Conservation (phyloP, 2,888 invertebrate species). For the Onthophagus sagittarius region DNA sequence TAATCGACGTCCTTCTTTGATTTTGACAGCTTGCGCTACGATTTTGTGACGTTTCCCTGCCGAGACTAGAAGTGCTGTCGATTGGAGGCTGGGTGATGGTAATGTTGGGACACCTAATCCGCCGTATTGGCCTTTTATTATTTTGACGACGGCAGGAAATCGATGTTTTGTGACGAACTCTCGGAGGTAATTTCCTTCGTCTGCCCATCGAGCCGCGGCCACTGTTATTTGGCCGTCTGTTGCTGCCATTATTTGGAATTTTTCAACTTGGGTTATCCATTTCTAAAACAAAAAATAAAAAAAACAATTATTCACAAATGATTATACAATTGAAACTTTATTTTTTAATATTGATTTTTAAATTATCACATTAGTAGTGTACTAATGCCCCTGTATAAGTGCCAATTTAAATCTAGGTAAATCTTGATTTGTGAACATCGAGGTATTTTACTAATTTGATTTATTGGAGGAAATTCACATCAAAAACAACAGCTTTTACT, state of each 20-base stretch:
- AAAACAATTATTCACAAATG: no score
- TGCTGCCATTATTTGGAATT: conserved; percentile 67
- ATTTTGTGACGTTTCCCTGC: conserved; percentile 83
- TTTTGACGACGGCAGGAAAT: conserved; percentile 82
- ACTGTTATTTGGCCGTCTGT: conserved; percentile 88
- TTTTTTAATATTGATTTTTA: no score
- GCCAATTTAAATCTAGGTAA: no score
- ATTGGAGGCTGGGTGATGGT: conserved; percentile 81
- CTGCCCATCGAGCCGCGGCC: conserved; percentile 75
- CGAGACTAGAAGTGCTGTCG: conserved; percentile 80
- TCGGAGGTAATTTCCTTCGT: conserved; percentile 69
- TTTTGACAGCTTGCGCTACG: conserved; percentile 83
- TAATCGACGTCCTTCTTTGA: conserved; percentile 81
- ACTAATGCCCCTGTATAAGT: no score
- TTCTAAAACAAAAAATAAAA: conserved; percentile 51
- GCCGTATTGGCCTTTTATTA: conserved; percentile 91
- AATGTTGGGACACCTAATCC: conserved; percentile 85
- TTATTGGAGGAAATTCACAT: no score
- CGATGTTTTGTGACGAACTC: conserved; percentile 70
- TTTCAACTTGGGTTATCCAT: conserved; percentile 45
- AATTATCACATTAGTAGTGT: no score
- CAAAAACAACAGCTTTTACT: no score
- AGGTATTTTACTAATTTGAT: no score
- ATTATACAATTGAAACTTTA: no score
- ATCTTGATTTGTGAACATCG: no score